These are phyloP conservation scores for Cassiopea xamachana DNA, from an alignment of 30 jellyfish, hydroid and myxozoan genomes.

Conservation along the genomic window DNA sequence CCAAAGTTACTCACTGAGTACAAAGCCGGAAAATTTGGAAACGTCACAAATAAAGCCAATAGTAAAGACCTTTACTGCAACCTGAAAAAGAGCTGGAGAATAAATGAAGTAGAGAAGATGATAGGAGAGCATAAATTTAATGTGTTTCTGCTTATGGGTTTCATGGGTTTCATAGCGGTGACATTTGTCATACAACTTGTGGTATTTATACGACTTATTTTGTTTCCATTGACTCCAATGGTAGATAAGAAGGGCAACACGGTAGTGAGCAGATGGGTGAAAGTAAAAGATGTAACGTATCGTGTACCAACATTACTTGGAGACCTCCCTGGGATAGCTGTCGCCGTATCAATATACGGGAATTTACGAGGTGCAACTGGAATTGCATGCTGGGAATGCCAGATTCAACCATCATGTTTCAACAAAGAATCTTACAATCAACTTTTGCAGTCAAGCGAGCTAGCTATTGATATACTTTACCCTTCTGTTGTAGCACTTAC, in stretches of 20 bases:
- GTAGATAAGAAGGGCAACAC: conserved; percentile 61
- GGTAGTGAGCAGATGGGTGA: conserved; percentile 57
- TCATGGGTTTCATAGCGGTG: conserved; percentile 63
- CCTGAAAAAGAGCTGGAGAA: conserved; percentile 28
- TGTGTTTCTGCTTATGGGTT: conserved; percentile 62
- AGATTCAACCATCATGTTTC: conserved; percentile 31
- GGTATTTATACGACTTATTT: conserved; percentile 54
- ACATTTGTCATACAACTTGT: conserved; percentile 50
- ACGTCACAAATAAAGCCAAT: conserved; percentile 49
- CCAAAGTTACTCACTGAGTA: conserved; percentile 46
- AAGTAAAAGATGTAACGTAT: conserved; percentile 32
- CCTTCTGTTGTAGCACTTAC: conserved; percentile 69
- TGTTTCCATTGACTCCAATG: conserved; percentile 65
- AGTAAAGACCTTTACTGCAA: conserved; percentile 74
- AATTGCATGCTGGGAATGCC: conserved; percentile 87
- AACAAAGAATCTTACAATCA: conserved; percentile 32
- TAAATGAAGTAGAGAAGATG: conserved; percentile 47
- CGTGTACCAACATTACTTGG: conserved; percentile 74
- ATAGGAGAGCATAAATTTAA: conserved; percentile 47
- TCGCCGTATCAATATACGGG: conserved; percentile 70
- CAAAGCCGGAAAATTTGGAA: conserved; percentile 46
- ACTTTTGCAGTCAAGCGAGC: conserved; percentile 40
- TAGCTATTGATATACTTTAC: conserved; percentile 66
- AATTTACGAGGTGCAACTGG: conserved; percentile 69
- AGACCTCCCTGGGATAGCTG: conserved; percentile 74